A percentile compares a stretch with the other conserved stretches of the same genome.
Evolutionary conservation across 2,113 vertebrate species (phyloP).

Genomic region (Macaca nemestrina): DNA sequence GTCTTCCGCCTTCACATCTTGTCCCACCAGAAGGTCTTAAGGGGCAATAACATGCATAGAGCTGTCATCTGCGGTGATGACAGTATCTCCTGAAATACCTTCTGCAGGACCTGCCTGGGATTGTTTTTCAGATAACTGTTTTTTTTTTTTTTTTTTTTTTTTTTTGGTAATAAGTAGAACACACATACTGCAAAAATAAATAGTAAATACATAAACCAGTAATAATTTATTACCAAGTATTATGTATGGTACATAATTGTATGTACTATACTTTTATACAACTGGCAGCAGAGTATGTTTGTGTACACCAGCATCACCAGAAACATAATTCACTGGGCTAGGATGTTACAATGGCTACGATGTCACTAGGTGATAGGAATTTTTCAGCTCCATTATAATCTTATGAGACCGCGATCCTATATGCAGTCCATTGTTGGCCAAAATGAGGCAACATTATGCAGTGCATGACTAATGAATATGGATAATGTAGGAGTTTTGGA

Average conservation of each 20-base stretch:
- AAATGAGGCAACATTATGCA: background rate
- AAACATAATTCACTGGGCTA: background rate
- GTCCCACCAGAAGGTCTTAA: background rate
- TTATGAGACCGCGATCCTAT: background rate
- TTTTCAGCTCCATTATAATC: background rate
- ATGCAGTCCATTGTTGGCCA: background rate
- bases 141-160: background rate
- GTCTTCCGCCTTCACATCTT: background rate
- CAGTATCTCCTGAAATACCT: background rate
- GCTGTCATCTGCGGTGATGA: background rate
- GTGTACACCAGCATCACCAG: background rate
- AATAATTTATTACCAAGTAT: background rate
- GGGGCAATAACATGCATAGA: background rate
- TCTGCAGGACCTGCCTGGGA: background rate
- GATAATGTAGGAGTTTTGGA: background rate
- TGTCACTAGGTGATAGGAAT: background rate
- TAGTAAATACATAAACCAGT: background rate
- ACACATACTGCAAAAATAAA: background rate
- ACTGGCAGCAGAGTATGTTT: background rate
- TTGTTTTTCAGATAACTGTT: background rate
- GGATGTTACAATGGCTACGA: background rate
- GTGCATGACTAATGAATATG: background rate
- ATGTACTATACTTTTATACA: background rate
- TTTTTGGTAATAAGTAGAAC: background rate
- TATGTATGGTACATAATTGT: background rate